phyloP scores from a whole-genome alignment of 2,888 invertebrate species.

The Ophion costatus region DNA sequence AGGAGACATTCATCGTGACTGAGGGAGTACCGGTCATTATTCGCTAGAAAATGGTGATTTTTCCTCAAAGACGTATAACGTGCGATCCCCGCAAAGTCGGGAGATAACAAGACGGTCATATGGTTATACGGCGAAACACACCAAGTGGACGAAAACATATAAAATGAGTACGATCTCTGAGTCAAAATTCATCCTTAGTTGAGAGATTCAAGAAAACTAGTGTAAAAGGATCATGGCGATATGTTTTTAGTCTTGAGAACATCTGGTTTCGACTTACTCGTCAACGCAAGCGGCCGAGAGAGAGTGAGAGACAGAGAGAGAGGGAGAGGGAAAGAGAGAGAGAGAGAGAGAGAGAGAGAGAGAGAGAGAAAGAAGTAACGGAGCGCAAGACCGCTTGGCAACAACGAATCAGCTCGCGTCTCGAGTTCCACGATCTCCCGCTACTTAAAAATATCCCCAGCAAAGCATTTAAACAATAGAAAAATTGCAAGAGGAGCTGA shows the following conservation, averaged over 20 bases:
- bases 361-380: conserved; percentile 5
- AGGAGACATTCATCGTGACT: conserved; percentile 55
- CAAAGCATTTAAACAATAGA: conserved; percentile 77
- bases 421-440: conserved; percentile 56
- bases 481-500: conserved; percentile 79
- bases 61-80: conserved; percentile 47
- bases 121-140: no score
- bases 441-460: conserved; percentile 79
- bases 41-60: conserved; percentile 61
- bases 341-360: conserved; percentile 35
- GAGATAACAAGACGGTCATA: conserved; percentile 40
- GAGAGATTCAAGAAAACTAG: conserved; percentile 8
- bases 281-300: conserved; percentile 34
- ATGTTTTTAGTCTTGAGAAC: conserved; percentile 57
- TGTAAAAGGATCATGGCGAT: conserved; percentile 52
- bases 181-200: conserved; percentile 23
- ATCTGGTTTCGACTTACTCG: conserved; percentile 62
- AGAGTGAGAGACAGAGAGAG: conserved; percentile 35
- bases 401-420: conserved; percentile 60
- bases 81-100: conserved; percentile 19
- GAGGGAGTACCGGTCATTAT: conserved; percentile 54
- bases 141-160: conserved; percentile 3
- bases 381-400: conserved; percentile 52
- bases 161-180: conserved; percentile 26
- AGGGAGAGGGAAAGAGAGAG: conserved; percentile 20